Evolutionary conservation across 1,140 invertebrate genomes (phyloP).

Genomic region (Bombus huntii): DNA sequence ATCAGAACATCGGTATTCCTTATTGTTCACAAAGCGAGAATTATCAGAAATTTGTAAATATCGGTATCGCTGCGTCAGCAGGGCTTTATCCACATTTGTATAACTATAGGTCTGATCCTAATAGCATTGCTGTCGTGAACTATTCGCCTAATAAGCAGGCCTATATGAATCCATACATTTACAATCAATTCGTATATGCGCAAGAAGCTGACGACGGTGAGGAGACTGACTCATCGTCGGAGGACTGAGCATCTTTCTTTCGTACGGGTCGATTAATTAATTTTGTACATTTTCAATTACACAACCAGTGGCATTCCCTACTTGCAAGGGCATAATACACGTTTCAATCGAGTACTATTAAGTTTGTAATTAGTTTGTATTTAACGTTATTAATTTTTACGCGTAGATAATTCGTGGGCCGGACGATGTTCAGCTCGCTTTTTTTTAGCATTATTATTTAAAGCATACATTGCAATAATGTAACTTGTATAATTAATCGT

Average conservation of each 20-base stretch:
- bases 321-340: neutral
- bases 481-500: conserved; percentile 74
- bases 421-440: conserved; percentile 39
- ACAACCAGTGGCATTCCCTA: conserved; percentile 52
- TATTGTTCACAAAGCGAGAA: conserved; percentile 67
- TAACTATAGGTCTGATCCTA: conserved; percentile 74
- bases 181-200: conserved; percentile 72
- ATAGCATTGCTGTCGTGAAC: conserved; percentile 78
- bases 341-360: conserved; percentile 73
- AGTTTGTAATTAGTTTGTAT: conserved; percentile 83
- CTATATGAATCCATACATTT: conserved; percentile 76
- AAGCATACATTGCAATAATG: conserved; percentile 78
- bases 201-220: conserved; percentile 71
- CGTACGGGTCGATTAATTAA: conserved; percentile 44
- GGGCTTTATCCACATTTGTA: conserved; percentile 79
- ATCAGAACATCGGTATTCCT: conserved; percentile 51
- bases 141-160: conserved; percentile 76
- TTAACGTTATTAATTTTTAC: conserved; percentile 75
- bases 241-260: conserved; percentile 65
- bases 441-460: conserved; percentile 78
- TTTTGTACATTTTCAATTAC: conserved; percentile 59
- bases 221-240: conserved; percentile 74
- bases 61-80: conserved; percentile 69
- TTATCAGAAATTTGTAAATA: conserved; percentile 74
- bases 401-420: conserved; percentile 52